phyloP scores from a whole-genome alignment of 2,888 invertebrate species.

The Sclerodermus sp. region DNA sequence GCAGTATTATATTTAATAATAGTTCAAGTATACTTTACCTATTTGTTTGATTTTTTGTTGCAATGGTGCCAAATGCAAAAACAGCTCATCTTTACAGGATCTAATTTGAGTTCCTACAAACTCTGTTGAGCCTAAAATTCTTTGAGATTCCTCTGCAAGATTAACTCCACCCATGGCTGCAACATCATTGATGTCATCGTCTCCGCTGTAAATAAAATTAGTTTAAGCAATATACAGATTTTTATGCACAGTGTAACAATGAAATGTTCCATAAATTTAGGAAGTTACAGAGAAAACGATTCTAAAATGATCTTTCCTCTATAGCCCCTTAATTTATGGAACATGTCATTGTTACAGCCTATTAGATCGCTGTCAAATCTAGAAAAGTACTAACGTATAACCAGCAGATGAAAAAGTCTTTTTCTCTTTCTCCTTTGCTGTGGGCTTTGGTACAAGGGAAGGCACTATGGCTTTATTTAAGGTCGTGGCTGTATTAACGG shows the following conservation, averaged over 20 bases:
- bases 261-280: no score
- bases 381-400: constrained; percentile 54
- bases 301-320: no score
- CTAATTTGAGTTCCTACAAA: constrained; percentile 83
- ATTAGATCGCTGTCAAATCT: constrained; percentile 4
- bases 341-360: no score
- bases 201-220: constrained; percentile 68
- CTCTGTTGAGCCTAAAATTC: constrained; percentile 88
- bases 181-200: constrained; percentile 97
- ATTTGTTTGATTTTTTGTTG: constrained; percentile 77
- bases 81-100: constrained; percentile 91
- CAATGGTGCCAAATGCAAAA: constrained; percentile 77
- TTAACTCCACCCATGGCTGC: constrained; percentile 99
- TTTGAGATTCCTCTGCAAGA: constrained; percentile 91
- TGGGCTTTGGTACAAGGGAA: constrained; percentile 62
- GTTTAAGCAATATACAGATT: no score
- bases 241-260: no score
- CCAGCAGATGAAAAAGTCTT: constrained; percentile 65
- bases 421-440: constrained; percentile 78
- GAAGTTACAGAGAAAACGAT: no score
- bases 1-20: background rate
- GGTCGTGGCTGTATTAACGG: constrained; percentile 49
- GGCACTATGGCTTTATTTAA: constrained; percentile 63
- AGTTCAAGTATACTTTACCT: constrained; percentile 56
- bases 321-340: no score